Conservation (phyloP, 2,113 vertebrate genomes). For the Xyrauchen texanus region DNA sequence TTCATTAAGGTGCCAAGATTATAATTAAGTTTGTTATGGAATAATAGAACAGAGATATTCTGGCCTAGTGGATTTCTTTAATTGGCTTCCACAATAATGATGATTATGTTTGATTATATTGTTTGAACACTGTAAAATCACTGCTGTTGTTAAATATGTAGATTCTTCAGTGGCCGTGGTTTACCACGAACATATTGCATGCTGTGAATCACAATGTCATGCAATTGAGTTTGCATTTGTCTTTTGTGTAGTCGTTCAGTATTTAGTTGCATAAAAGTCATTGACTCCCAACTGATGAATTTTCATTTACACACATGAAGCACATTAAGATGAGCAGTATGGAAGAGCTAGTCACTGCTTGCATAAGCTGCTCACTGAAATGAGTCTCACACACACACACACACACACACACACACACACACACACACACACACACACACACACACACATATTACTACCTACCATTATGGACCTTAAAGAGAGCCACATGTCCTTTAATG, state of each 20-base stretch:
- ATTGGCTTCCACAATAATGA: constrained; percentile 40
- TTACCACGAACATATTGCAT: constrained; percentile 12
- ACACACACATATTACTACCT: constrained; percentile 33
- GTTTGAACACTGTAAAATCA: constrained; percentile 41
- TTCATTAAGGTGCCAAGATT: constrained; percentile 53
- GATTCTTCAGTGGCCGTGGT: neutral
- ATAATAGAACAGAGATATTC: constrained; percentile 49
- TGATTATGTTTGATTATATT: constrained; percentile 53
- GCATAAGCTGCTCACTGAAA: too few species aligned
- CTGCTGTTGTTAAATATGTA: constrained; percentile 16
- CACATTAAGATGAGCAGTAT: constrained; percentile 1
- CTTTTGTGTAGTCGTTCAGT: neutral
- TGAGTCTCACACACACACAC: too few species aligned
- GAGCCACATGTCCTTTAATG: constrained; percentile 38
- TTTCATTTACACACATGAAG: neutral
- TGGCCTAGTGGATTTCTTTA: constrained; percentile 57
- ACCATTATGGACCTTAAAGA: constrained; percentile 44
- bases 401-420: too few species aligned
- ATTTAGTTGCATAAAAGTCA: neutral
- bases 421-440: neutral
- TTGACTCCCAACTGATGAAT: neutral
- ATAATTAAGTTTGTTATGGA: constrained; percentile 59
- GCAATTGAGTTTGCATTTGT: neutral
- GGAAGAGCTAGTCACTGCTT: too few species aligned
- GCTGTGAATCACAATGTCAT: constrained; percentile 4